Conservation (phyloP, 92 coral and sea anemone genomes). For the Zoanthus solanderi region DNA sequence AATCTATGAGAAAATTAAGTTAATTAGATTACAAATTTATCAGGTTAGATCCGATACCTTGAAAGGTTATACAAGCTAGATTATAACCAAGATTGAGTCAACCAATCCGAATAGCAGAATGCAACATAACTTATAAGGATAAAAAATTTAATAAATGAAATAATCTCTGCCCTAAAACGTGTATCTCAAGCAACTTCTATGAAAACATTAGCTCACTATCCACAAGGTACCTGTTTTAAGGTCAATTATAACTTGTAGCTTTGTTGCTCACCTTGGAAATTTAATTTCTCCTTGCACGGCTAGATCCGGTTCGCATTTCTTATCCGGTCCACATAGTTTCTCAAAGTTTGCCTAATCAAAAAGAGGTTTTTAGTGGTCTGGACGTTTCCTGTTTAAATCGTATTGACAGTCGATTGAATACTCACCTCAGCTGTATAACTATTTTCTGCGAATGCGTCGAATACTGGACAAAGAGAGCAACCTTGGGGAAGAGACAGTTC, state of each 20-base stretch:
- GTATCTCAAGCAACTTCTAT: too few species aligned
- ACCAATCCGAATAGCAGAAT: too few species aligned
- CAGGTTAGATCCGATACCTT: too few species aligned
- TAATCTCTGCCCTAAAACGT: too few species aligned
- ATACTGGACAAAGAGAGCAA: constrained; percentile 76
- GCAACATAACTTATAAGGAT: too few species aligned
- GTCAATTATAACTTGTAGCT: not conserved
- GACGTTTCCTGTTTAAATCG: not conserved
- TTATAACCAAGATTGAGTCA: too few species aligned
- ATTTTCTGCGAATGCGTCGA: constrained; percentile 65
- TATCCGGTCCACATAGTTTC: constrained; percentile 53
- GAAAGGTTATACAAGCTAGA: too few species aligned
- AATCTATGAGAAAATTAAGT: too few species aligned
- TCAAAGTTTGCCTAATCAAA: constrained; percentile 1
- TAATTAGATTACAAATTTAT: too few species aligned
- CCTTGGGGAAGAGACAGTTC: constrained; percentile 58
- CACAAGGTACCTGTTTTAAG: too few species aligned
- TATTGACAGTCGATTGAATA: not conserved
- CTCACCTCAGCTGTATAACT: constrained; percentile 70
- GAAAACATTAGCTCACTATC: too few species aligned
- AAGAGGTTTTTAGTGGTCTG: not conserved
- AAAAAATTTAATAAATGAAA: too few species aligned
- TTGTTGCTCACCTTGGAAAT: constrained; percentile 63
- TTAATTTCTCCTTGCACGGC: constrained; percentile 65
- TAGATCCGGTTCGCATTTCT: constrained; percentile 75